Conservation (phyloP, 2,888 invertebrate species). For the Neoscelio sp. region DNA sequence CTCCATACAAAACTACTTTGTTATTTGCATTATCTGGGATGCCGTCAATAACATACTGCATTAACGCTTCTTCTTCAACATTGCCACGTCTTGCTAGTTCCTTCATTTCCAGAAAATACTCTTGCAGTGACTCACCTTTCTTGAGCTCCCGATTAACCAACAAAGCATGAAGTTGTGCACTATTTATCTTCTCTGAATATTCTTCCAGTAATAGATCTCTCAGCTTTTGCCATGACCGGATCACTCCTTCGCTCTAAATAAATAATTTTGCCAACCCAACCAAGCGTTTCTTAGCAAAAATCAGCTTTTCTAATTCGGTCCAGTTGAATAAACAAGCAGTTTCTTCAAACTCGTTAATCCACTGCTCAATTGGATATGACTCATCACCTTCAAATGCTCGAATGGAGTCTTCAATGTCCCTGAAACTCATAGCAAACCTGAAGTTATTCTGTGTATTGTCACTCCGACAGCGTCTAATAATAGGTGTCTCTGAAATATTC, state of each 20-base stretch:
- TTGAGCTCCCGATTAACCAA: slow-evolving; percentile 28
- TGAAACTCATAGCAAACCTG: slow-evolving; percentile 22
- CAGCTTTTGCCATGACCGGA: slow-evolving; percentile 3
- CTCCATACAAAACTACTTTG: slow-evolving; percentile 42
- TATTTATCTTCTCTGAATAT: slow-evolving; percentile 18
- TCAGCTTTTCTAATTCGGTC: slow-evolving; percentile 29
- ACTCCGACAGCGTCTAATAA: not conserved
- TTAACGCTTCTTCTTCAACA: slow-evolving; percentile 30
- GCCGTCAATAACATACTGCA: slow-evolving; percentile 55
- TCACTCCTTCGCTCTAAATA: slow-evolving; percentile 28
- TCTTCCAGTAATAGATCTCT: slow-evolving; percentile 14
- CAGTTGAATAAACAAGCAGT: slow-evolving; percentile 41
- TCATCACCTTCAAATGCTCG: slow-evolving; percentile 3
- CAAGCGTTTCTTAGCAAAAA: slow-evolving; percentile 47
- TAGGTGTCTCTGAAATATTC: not conserved
- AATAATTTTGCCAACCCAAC: slow-evolving; percentile 60
- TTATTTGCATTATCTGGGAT: slow-evolving; percentile 25
- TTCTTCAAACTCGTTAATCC: slow-evolving; percentile 67
- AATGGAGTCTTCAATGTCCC: slow-evolving; percentile 14
- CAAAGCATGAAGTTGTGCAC: slow-evolving; percentile 40
- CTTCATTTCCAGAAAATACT: slow-evolving; percentile 61
- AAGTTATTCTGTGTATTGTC: slow-evolving; percentile 4
- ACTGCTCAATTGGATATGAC: slow-evolving; percentile 21
- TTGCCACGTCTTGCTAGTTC: slow-evolving; percentile 36
- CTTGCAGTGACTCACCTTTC: slow-evolving; percentile 42